Base-by-base conservation (phyloP, 1,140 invertebrate genomes). In the Neodiprion fabricii region DNA sequence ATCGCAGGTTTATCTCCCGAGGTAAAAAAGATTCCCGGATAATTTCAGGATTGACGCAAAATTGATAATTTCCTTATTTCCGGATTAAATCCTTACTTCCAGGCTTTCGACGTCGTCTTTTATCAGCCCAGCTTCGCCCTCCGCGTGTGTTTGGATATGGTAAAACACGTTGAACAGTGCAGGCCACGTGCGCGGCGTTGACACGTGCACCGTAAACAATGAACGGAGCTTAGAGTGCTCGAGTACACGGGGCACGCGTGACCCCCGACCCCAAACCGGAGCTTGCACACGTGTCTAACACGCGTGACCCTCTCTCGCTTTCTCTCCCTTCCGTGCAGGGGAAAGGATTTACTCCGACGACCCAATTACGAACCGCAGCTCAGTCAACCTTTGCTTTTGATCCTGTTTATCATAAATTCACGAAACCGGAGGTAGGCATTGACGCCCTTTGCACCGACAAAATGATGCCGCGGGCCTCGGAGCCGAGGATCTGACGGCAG, bases 161-260 rank as follows among this genome's bases (percentile, higher is more conserved):
- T 65, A 65, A 65, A 65, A 65, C 12, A 65, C 17, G 12, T 14
- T 7, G 61, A 17, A 65, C 12, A 65, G 12, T 14, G 4, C 11
- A 14, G 40, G 40, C 78, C 81, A 81, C 81, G 81, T 82, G 81
- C 76, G 76, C 76, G 40, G 72, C 76, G 67, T 73, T 73, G 67
- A 74, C 66, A 77, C 73, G 66, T 40, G 71, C 67, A 61, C 50
- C 66, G 50, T 74, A 77, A 78, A 69, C 67, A 69, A 69, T 69
- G 40, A 69, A 21, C 40, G 17, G 12, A 14, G 12, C 12, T 21
- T 21, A 65, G 61, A 14, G n/a, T 17, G 53, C 53, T 12, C 9
- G 11, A 61, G 67, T 69, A 47, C 67, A 69, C 9, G 67, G 12
- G 74, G 75, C 75, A 80, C 79, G 76, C 76, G 77, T 79, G 77